These are phyloP conservation scores for Tipula lateralis DNA, from an alignment of 2,888 invertebrate species.

Conservation along the genomic window DNA sequence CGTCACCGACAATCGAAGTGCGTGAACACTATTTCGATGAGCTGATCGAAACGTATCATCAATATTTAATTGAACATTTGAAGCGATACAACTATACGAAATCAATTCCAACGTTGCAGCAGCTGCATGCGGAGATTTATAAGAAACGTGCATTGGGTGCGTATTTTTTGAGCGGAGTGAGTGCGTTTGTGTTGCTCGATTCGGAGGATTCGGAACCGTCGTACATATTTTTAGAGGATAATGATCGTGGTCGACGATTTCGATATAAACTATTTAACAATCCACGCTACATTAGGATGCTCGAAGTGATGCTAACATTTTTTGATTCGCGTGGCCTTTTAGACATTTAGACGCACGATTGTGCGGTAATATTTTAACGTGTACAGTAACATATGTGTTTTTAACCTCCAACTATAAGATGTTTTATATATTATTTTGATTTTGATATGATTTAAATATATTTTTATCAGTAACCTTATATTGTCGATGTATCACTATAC, in stretches of 20 bases:
- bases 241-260: neutral
- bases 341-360: neutral
- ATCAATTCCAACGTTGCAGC: neutral
- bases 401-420: neutral
- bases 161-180: no score
- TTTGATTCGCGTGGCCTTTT: neutral
- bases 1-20: neutral
- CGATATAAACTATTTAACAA: no score
- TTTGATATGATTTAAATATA: neutral
- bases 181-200: no score
- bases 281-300: neutral
- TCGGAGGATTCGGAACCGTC: no score
- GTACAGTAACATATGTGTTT: neutral
- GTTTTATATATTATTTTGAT: no score
- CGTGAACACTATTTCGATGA: neutral
- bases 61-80: neutral
- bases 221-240: neutral
- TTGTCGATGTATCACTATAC: no score
- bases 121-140: neutral
- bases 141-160: no score
- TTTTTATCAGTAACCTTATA: neutral
- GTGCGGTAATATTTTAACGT: neutral
- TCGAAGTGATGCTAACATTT: neutral
- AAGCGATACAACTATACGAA: neutral
- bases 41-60: neutral